Conservation (phyloP, 2,797 vertebrate genomes). For the Thamnophis elegans region DNA sequence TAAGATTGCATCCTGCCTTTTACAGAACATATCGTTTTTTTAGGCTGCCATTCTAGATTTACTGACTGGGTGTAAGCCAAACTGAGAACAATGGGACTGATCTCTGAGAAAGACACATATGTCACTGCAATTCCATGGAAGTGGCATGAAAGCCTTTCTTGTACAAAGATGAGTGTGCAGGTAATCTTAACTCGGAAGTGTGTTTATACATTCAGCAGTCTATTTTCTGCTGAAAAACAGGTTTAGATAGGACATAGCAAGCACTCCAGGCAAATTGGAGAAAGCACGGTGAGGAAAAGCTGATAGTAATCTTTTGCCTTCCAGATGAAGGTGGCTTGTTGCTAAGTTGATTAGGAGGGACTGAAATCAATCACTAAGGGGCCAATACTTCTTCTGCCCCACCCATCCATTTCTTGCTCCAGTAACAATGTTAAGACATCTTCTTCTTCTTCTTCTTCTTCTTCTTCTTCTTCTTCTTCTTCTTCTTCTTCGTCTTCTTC, state of each 20-base stretch:
- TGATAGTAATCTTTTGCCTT: not conserved
- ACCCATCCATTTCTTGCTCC: not conserved
- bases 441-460: not conserved
- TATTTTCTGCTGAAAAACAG: slow-evolving; percentile 23
- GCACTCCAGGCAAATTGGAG: slow-evolving; percentile 19
- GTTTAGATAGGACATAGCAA: slow-evolving; percentile 16
- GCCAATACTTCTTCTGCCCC: not conserved
- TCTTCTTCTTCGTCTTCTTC: too few species aligned
- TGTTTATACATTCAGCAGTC: slow-evolving; percentile 51
- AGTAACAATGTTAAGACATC: not conserved
- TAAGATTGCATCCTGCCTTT: not conserved
- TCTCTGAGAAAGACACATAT: not conserved
- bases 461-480: too few species aligned
- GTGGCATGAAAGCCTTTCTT: slow-evolving; percentile 46
- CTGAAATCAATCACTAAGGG: not conserved
- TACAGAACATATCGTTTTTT: not conserved
- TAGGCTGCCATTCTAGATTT: not conserved
- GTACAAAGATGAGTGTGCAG: slow-evolving; percentile 15
- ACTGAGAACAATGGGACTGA: not conserved
- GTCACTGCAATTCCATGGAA: slow-evolving; percentile 46
- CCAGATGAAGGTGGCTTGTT: slow-evolving; percentile 18
- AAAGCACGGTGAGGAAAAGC: not conserved
- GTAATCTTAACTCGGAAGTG: slow-evolving; percentile 45
- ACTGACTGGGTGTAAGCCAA: not conserved
- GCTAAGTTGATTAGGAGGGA: not conserved